Evolutionary conservation across 2,113 vertebrate genomes (phyloP).

Genomic region (Nothoprocta perdicaria): DNA sequence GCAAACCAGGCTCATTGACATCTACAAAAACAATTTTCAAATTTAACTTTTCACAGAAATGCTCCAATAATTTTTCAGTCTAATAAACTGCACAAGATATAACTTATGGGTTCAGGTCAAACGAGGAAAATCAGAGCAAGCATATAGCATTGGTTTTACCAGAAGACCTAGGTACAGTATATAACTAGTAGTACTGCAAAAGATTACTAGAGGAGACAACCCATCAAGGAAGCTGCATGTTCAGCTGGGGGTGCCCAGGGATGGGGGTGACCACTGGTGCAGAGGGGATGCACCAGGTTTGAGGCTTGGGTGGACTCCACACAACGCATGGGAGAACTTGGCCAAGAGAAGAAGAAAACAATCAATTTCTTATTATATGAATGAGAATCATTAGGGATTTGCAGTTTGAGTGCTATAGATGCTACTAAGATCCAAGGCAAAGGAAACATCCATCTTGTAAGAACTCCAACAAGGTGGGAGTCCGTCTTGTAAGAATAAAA

Average conservation of each 20-base stretch:
- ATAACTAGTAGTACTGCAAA: conserved; percentile 13
- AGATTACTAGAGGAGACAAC: background rate
- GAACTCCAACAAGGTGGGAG: background rate
- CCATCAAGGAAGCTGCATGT: background rate
- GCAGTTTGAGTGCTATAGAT: background rate
- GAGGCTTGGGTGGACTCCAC: background rate
- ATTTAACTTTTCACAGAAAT: background rate
- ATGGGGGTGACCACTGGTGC: background rate
- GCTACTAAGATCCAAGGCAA: background rate
- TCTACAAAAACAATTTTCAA: background rate
- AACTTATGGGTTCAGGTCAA: background rate
- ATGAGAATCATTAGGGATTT: background rate
- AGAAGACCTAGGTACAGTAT: background rate
- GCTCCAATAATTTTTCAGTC: background rate
- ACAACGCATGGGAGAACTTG: background rate
- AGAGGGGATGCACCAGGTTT: background rate
- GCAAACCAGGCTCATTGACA: background rate
- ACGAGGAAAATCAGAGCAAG: background rate
- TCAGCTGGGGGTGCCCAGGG: background rate
- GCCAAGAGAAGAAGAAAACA: background rate
- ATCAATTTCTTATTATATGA: background rate
- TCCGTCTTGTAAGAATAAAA: background rate
- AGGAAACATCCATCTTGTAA: background rate
- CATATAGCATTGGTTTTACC: background rate
- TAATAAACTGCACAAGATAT: background rate